Evolutionary conservation across 2,888 invertebrate species (phyloP).

Genomic region (Leptinotarsa tumamoca): DNA sequence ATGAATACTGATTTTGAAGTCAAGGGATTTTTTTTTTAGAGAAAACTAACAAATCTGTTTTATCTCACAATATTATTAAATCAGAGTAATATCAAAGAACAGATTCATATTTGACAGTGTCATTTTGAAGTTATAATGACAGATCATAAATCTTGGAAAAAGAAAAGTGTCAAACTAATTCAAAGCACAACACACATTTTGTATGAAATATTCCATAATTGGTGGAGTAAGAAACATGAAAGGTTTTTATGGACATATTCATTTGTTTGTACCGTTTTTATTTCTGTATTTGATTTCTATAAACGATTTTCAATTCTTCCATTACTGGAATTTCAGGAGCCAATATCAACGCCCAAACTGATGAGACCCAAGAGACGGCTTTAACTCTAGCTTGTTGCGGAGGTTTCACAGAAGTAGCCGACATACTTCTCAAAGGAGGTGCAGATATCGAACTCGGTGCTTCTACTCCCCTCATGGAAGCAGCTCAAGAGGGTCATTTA

Average conservation of each 20-base stretch:
- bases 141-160: conserved; percentile 5
- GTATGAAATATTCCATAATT: neutral
- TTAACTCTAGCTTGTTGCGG: conserved; percentile 94
- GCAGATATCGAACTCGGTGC: conserved; percentile 95
- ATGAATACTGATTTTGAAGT: no score
- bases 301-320: neutral
- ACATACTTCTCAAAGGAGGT: conserved; percentile 94
- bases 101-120: conserved; percentile 6
- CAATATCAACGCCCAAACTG: conserved; percentile 97
- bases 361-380: conserved; percentile 98
- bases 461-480: conserved; percentile 98
- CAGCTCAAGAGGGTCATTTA: conserved; percentile 94
- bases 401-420: conserved; percentile 94
- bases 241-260: conserved; percentile 11
- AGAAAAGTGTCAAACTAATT: neutral
- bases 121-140: conserved; percentile 10
- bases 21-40: neutral
- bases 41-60: neutral
- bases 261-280: neutral
- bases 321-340: conserved; percentile 68
- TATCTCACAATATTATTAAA: neutral
- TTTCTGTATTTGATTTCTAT: neutral
- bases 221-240: conserved; percentile 7
- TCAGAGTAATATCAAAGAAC: conserved; percentile 11
- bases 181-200: neutral